Percentiles rank a stretch among this genome's conserved stretches.
Conservation (phyloP, 2,797 vertebrate species). For the Melanotaenia parkinsoni region DNA sequence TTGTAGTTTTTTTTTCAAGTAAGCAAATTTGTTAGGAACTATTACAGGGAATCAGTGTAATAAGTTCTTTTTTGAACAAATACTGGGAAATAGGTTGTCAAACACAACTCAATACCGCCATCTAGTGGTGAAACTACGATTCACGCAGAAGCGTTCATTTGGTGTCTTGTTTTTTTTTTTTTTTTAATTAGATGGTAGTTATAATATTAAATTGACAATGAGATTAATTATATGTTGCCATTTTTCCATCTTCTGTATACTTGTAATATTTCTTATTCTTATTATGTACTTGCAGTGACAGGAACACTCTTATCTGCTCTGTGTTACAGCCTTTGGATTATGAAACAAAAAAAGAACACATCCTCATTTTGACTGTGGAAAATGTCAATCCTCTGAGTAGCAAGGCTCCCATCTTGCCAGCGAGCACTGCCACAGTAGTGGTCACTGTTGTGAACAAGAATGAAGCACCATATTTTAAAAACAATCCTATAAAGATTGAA, state of each 20-base stretch:
- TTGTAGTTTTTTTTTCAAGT: too few species aligned
- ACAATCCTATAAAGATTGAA: slow-evolving; percentile 85
- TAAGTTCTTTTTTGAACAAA: neutral
- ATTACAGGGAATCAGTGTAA: neutral
- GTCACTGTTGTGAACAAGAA: slow-evolving; percentile 89
- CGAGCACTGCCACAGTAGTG: slow-evolving; percentile 82
- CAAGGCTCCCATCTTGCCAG: slow-evolving; percentile 69
- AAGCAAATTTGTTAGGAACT: neutral
- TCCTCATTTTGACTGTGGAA: slow-evolving; percentile 82
- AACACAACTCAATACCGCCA: slow-evolving; percentile 22
- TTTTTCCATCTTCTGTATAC: neutral
- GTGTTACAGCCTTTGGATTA: slow-evolving; percentile 89
- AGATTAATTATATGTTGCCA: neutral
- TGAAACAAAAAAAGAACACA: slow-evolving; percentile 79
- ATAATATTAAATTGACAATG: neutral
- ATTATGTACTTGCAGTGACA: neutral
- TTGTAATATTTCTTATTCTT: neutral
- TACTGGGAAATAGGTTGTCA: neutral
- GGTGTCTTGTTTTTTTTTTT: neutral
- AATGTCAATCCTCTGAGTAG: slow-evolving; percentile 84
- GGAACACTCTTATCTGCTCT: slow-evolving; percentile 2
- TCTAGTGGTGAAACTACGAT: slow-evolving; percentile 62
- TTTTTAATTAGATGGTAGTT: neutral
- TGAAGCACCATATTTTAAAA: slow-evolving; percentile 88
- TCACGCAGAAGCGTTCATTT: neutral